Evolutionary conservation across 2,888 invertebrate species (phyloP), one percentile per base, ranked within the genome.

Genomic region (Dysmachus trigonus): DNA sequence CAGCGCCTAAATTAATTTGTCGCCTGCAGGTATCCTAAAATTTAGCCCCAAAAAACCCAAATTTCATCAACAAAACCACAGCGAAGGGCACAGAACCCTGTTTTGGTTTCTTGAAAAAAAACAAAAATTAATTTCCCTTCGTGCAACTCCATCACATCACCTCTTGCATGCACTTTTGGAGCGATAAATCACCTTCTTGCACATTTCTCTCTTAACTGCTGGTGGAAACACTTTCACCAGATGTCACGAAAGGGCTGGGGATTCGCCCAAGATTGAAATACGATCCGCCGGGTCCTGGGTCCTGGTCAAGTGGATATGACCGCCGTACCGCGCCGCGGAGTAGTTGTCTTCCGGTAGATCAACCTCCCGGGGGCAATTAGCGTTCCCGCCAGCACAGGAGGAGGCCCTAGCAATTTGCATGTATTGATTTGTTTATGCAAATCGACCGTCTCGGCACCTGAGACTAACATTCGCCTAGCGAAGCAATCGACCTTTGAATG

Each of bases 111-210:
- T 33, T 73, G 30, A 73, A 73, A 71, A 71, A 71, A 73, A 73
- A 73, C 73, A n/a, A 73, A 73, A 73, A 73, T 31, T 73, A 31
- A 73, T 73, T 73, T 33, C n/a, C 73, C 27, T 73, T 31, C 73
- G 31, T 31, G 73, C 31, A 73, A 15, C 31, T 31, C 31, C 31
- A 31, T 73, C 33, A 31, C 30, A 73, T 73, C 73, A 33, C 73
- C n/a, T 73, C 18, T 33, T n/a, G 15, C 31, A 73, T 73, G 33
- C 73, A 73, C 73, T 31, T 73, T 33, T 73, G n/a, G 13, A 18
- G n/a, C n/a, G 8, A 73, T 73, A 73, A 73, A 73, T 73, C 73
- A 73, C 73, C 73, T 73, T 73, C 33, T 73, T 73, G 73, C 31
- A 73, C 33, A 33, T 33, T n/a, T 2, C 27, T 62, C 22, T 22